Base-by-base conservation (phyloP, 2,888 invertebrate species). In the Proisotoma minuta region DNA sequence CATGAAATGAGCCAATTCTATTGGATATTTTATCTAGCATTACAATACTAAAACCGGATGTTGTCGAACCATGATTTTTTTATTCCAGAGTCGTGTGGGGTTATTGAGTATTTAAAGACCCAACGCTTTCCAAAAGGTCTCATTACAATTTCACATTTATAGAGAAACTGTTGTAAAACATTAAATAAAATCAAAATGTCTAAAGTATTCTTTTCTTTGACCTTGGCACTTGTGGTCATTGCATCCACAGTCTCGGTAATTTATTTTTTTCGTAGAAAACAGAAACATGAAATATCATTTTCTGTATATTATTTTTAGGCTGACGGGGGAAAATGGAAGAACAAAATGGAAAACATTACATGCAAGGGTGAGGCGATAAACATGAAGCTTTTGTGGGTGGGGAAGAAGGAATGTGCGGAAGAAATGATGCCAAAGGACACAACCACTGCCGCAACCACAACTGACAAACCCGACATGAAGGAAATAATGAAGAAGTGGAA, bases 351-450 rank as follows among this genome's bases (percentile, higher is more conserved):
- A 23, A 62, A 65, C 43, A 57, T 65, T 29, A 63, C 59, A 1
- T 60, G 60, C 40, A 65, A 68, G 26, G 68, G 63, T 0, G 65
- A 68, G 39, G 57, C 49, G 4, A 28, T 60, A 47, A 63, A 59
- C 20, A 15, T 50, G 2, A 47, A 61, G 10, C 60, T 29, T 18
- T 26, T 43, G 2, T 24, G 50, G n/a, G 62, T 62, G 29, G 63
- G 58, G 1, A 50, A 23, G 28, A 58, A 66, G 22, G 59, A 67
- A 28, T 62, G 66, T 49, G 23, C 26, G 1, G 40, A 59, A 61
- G 75, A 74, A 56, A 68, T 68, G 3, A 3, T 24, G 24, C 49
- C 24, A 47, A 47, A 22, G 28, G n/a, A 43, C 22, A 4, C 22
- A 24, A 4, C 56, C 24, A 24, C 23, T 43, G 10, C 29, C 26